These are phyloP conservation scores for Cantharis rufa DNA, from an alignment of 2,888 invertebrate species.

Conservation along the genomic window DNA sequence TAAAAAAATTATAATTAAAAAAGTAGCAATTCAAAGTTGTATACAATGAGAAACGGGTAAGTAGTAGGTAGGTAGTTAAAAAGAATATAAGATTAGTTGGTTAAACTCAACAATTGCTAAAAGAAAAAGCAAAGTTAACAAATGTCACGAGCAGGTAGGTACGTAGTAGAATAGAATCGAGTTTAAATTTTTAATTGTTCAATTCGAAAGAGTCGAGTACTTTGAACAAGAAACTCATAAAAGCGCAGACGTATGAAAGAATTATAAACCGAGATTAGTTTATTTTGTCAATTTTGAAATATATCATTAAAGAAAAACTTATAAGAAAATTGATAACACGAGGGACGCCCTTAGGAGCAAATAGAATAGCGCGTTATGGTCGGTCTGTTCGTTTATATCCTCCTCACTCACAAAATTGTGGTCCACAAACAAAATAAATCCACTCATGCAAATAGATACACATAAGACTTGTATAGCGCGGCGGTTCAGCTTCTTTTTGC, in stretches of 20 bases:
- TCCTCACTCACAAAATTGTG: slow-evolving; percentile 41
- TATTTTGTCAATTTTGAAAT: slow-evolving; percentile 4
- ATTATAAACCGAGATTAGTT: slow-evolving; percentile 22
- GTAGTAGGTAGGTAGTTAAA: slow-evolving; percentile 25
- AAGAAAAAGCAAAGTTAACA: slow-evolving; percentile 41
- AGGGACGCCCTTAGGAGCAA: slow-evolving; percentile 43
- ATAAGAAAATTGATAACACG: slow-evolving; percentile 42
- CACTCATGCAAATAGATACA: slow-evolving; percentile 51
- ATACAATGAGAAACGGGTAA: neutral
- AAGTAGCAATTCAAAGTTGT: neutral
- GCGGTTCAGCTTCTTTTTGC: slow-evolving; percentile 38
- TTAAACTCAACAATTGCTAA: slow-evolving; percentile 41
- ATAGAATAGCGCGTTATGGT: slow-evolving; percentile 50
- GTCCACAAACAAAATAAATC: slow-evolving; percentile 51
- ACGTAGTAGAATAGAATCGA: slow-evolving; percentile 43
- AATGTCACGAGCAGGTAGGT: slow-evolving; percentile 36
- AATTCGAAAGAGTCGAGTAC: slow-evolving; percentile 32
- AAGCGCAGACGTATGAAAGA: slow-evolving; percentile 39
- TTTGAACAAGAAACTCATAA: slow-evolving; percentile 37
- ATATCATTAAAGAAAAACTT: slow-evolving; percentile 27
- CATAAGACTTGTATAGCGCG: slow-evolving; percentile 37
- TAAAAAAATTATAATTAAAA: neutral
- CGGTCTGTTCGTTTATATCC: slow-evolving; percentile 31
- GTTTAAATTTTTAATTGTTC: slow-evolving; percentile 48
- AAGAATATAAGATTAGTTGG: slow-evolving; percentile 43